Conservation (phyloP, 2,888 invertebrate species). For the Leucozona laternaria region DNA sequence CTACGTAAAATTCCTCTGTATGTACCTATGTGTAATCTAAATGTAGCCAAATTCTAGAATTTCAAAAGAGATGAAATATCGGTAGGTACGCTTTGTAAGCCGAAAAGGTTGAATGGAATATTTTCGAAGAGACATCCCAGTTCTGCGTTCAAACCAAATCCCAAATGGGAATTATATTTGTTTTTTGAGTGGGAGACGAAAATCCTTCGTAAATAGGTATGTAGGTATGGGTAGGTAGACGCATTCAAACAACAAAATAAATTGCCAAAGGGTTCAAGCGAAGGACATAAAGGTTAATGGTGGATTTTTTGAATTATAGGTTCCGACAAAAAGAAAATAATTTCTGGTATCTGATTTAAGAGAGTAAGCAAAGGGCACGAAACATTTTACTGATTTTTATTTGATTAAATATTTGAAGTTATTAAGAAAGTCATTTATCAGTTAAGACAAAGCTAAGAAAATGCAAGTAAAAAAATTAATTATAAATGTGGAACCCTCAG, state of each 20-base stretch:
- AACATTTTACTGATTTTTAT: not conserved
- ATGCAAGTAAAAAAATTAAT: not conserved
- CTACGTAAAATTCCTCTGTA: not conserved
- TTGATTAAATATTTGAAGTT: constrained; percentile 6
- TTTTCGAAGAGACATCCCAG: not conserved
- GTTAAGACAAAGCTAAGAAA: not conserved
- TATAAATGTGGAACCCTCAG: not conserved
- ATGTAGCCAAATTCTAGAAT: not conserved
- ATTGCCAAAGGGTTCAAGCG: constrained; percentile 24
- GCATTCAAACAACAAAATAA: constrained; percentile 23
- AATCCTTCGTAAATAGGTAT: not conserved
- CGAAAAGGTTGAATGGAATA: constrained; percentile 7
- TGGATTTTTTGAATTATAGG: constrained; percentile 2
- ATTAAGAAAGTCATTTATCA: not conserved
- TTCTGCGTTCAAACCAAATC: not conserved
- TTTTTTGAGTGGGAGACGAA: constrained; percentile 19
- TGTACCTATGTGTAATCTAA: not conserved
- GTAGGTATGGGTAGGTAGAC: not conserved
- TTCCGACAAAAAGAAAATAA: not conserved
- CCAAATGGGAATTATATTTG: constrained; percentile 23
- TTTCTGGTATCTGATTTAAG: not conserved
- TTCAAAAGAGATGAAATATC: constrained; percentile 11
- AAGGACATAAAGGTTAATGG: constrained; percentile 28
- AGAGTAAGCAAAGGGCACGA: not conserved
- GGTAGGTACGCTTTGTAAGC: too few species aligned